phyloP scores from a whole-genome alignment of 2,888 invertebrate genomes.

The Folsomia candida region DNA sequence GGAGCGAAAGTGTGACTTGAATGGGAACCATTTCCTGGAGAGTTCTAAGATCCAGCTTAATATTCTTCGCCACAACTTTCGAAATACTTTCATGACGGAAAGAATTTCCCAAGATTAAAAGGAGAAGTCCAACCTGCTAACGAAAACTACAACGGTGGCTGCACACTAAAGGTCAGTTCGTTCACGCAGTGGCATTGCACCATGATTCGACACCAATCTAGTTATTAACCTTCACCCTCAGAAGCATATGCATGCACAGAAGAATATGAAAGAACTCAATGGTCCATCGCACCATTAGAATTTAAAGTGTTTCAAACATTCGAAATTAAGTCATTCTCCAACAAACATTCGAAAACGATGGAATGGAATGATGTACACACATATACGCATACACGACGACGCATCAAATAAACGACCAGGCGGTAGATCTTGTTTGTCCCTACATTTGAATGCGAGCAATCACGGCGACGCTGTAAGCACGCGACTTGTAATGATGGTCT shows the following conservation, averaged over 20 bases:
- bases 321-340: conserved; percentile 2
- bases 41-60: no score
- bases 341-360: neutral
- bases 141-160: no score
- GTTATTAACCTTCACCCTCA: neutral
- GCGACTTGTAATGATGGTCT: neutral
- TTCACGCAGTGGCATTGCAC: neutral
- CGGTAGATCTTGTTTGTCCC: neutral
- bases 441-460: neutral
- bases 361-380: neutral
- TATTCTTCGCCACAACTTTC: no score
- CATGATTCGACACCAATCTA: no score
- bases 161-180: neutral
- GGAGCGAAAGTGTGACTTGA: neutral
- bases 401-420: neutral
- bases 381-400: neutral
- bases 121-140: no score
- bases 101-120: no score
- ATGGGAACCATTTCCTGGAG: neutral
- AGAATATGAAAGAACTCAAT: no score
- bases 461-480: neutral
- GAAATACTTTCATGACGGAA: no score
- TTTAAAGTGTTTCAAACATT: neutral
- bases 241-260: no score
- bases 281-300: conserved; percentile 1